phyloP scores from a whole-genome alignment of 2,888 invertebrate species.

The Nymphalis polychloros region DNA sequence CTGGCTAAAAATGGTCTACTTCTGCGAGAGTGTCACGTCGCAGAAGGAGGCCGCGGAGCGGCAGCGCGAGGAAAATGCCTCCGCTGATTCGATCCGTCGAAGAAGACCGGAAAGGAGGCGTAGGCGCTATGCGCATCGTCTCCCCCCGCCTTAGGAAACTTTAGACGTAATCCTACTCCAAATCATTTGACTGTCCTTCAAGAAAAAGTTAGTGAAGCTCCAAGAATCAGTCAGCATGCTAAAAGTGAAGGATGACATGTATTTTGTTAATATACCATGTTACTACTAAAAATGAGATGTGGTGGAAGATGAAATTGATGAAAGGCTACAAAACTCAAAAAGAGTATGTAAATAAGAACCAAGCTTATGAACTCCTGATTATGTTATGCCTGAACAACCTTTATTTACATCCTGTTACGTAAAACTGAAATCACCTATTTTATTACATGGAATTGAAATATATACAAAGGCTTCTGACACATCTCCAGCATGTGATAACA shows the following conservation, averaged over 20 bases:
- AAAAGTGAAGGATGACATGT: slow-evolving; percentile 12
- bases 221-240: slow-evolving; percentile 7
- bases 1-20: no score
- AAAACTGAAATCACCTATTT: slow-evolving; percentile 3
- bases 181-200: slow-evolving; percentile 9
- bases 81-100: no score
- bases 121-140: no score
- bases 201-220: not conserved
- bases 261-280: slow-evolving; percentile 16
- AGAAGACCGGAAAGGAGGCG: no score
- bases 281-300: slow-evolving; percentile 8
- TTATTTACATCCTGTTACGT: not conserved
- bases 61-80: no score
- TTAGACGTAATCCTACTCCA: slow-evolving; percentile 13
- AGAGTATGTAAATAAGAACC: not conserved
- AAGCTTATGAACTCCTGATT: slow-evolving; percentile 2
- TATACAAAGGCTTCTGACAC: slow-evolving; percentile 25
- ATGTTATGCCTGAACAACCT: slow-evolving; percentile 8
- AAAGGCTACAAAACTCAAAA: slow-evolving; percentile 1
- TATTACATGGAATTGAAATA: slow-evolving; percentile 19
- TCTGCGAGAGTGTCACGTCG: no score
- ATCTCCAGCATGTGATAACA: slow-evolving; percentile 26
- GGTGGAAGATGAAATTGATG: slow-evolving; percentile 21
- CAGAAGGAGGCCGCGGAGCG: no score
- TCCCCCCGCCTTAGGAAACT: slow-evolving; percentile 6